phyloP scores from a whole-genome alignment of 2,797 vertebrate genomes.

The Decapterus maruadsi region DNA sequence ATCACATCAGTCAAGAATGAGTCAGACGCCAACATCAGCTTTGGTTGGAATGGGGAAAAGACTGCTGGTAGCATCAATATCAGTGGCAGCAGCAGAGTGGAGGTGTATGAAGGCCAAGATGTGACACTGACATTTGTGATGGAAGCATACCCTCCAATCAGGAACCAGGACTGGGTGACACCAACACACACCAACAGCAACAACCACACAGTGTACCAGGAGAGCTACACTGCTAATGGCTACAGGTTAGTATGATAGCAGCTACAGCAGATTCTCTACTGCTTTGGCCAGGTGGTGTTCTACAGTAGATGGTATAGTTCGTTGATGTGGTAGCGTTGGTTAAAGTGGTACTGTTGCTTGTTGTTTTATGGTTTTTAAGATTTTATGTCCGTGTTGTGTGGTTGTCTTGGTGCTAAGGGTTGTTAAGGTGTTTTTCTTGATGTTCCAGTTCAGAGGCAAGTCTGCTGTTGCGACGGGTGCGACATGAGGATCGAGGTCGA shows the following conservation, averaged over 20 bases:
- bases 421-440: constrained; percentile 21
- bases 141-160: constrained; percentile 89
- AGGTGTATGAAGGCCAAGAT: constrained; percentile 76
- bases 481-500: constrained; percentile 82
- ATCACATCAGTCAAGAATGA: neutral
- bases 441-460: constrained; percentile 77
- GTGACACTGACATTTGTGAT: constrained; percentile 83
- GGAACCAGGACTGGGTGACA: constrained; percentile 62
- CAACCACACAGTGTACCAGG: constrained; percentile 26
- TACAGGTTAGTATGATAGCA: constrained; percentile 68
- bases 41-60: no score
- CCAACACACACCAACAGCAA: constrained; percentile 39
- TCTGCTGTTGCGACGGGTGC: constrained; percentile 81
- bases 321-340: neutral
- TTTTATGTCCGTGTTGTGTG: no score
- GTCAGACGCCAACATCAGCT: constrained; percentile 14
- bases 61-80: neutral
- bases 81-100: constrained; percentile 52
- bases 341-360: neutral
- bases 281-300: neutral
- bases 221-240: constrained; percentile 29
- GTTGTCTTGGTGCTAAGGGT: neutral
- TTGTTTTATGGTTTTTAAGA: no score
- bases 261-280: neutral
- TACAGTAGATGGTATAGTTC: neutral